phyloP scores from a whole-genome alignment of 2,797 vertebrate species.

The Parauchenoglanis punctatus region DNA sequence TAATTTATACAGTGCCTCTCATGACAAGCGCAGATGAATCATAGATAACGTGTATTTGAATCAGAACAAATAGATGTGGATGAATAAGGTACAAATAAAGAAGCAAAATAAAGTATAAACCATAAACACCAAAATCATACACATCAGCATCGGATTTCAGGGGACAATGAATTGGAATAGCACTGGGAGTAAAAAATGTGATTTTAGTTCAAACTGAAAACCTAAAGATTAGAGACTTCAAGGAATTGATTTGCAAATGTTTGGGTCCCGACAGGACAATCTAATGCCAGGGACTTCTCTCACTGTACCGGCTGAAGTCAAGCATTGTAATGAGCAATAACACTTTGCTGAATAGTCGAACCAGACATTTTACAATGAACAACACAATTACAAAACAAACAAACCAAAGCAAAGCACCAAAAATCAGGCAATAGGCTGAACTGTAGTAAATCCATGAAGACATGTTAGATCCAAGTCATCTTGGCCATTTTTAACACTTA shows the following conservation, averaged over 20 bases:
- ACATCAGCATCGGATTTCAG: not conserved
- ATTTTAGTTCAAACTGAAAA: not conserved
- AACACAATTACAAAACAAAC: not conserved
- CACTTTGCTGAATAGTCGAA: not conserved
- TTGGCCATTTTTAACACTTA: not conserved
- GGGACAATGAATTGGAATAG: not conserved
- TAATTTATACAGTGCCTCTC: conserved; percentile 1
- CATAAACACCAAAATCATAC: not conserved
- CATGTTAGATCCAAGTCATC: not conserved
- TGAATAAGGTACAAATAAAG: not conserved
- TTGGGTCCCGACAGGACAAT: not conserved
- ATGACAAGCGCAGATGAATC: not conserved
- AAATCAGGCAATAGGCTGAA: too few relatives aligned
- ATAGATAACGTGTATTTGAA: not conserved
- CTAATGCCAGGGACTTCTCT: not conserved
- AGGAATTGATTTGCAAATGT: not conserved
- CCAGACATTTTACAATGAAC: not conserved
- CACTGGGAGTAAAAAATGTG: not conserved
- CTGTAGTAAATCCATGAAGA: not conserved
- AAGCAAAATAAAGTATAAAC: not conserved
- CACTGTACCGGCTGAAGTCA: not conserved
- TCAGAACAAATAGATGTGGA: conserved; percentile 1
- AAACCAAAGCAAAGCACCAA: not conserved
- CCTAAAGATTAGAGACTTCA: not conserved
- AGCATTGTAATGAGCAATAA: not conserved